A percentile compares a stretch with the other conserved stretches of the same genome.
Evolutionary conservation across 2,113 vertebrate species (phyloP).

Genomic region (Pyxicephalus adspersus): DNA sequence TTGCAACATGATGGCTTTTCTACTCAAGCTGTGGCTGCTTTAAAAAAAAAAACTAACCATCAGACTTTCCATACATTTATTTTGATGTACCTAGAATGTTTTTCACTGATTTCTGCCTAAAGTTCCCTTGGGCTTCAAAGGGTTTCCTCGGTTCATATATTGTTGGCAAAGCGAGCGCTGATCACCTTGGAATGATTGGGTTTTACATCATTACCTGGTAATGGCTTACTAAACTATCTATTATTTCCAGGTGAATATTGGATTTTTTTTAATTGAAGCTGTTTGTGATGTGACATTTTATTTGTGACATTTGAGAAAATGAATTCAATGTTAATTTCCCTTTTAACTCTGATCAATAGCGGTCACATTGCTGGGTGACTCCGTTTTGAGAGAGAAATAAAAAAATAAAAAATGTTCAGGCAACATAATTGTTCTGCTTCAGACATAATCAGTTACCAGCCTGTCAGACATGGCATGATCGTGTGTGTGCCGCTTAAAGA

Average conservation of each 20-base stretch:
- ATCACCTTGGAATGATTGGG: background rate
- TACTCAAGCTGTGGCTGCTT: too few relatives aligned
- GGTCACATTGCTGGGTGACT: slow-evolving; percentile 6
- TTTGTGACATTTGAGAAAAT: slow-evolving; percentile 49
- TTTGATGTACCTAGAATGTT: too few relatives aligned
- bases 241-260: slow-evolving; percentile 32
- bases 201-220: background rate
- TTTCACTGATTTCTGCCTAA: too few relatives aligned
- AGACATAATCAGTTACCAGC: background rate
- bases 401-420: background rate
- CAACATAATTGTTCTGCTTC: slow-evolving; percentile 2
- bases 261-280: slow-evolving; percentile 32
- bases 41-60: too few relatives aligned
- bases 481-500: too few relatives aligned
- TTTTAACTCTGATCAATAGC: slow-evolving; percentile 39
- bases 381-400: background rate
- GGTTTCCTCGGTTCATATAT: background rate
- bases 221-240: slow-evolving; percentile 20
- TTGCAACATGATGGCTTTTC: too few relatives aligned
- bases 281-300: slow-evolving; percentile 44
- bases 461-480: background rate
- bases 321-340: slow-evolving; percentile 44
- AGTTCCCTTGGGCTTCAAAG: too few relatives aligned
- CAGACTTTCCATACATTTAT: too few relatives aligned
- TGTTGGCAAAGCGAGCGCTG: background rate